Base-by-base conservation (phyloP, 2,888 invertebrate genomes). In the Andrena camellia region DNA sequence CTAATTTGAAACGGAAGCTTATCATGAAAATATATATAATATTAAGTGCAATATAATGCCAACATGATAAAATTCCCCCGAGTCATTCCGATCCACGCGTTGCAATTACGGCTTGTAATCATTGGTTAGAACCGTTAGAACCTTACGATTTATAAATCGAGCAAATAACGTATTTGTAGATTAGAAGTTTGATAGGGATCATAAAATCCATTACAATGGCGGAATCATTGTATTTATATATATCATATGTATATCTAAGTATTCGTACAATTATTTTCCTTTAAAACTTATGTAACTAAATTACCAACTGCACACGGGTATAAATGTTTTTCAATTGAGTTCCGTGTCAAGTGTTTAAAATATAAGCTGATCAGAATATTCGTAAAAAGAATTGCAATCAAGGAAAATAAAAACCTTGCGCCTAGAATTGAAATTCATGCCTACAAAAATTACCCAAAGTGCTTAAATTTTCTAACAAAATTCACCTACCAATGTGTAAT, bases 241-340 rank as follows among this genome's bases (percentile, higher is more conserved):
- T 35, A n/a, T 63, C 8, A 63, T 2, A 8, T 52, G 33, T 17
- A 8, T 2, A 2, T 17, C 6, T 13, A 54, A 4, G 69, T 42
- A 42, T 23, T 31, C 17, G 20, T 54, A 29, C n/a, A 13, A 54
- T 26, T 20, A 26, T 20, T 48, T 13, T 20, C 54, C 5, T 26
- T 33, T 4, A 31, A 60, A 68, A 63, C 50, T 75, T 78, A 76
- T 68, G 54, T 78, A 78, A 76, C 42, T 26, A 31, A 54, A 31
- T n/a, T 70, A 42, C n/a, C 2, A 3, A 71, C 3, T 33, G 23
- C 23, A 35, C 42, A 52, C 1, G n/a, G 4, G 42, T 26, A 52
- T 72, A 33, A 33, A 2, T 29, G 29, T 8, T 23, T 59, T 8
- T 17, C 1, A 54, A 70, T 54, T 63, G 6, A 13, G 33, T 75